Conservation (phyloP, 2,113 vertebrate genomes). For the Stegastes partitus region DNA sequence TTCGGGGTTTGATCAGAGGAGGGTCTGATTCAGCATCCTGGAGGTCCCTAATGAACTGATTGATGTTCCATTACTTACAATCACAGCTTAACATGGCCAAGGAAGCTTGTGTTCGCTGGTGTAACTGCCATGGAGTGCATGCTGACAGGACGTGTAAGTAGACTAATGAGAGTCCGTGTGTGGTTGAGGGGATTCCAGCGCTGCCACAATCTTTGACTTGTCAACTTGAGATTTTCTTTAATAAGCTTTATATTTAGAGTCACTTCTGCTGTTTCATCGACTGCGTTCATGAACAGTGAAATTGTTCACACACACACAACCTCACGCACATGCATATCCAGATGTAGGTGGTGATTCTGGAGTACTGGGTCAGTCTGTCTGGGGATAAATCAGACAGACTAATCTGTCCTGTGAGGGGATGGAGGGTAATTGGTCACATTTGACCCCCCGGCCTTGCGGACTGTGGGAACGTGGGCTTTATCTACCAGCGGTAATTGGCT, state of each 20-base stretch:
- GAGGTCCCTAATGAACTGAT: slow-evolving; percentile 68
- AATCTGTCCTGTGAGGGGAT: slow-evolving; percentile 79
- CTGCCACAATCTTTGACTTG: not conserved
- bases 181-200: slow-evolving; percentile 2
- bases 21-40: slow-evolving; percentile 66
- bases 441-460: slow-evolving; percentile 78
- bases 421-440: slow-evolving; percentile 84
- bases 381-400: slow-evolving; percentile 78
- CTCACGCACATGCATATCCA: slow-evolving; percentile 47
- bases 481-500: slow-evolving; percentile 84
- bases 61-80: slow-evolving; percentile 73
- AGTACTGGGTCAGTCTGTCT: slow-evolving; percentile 74
- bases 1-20: slow-evolving; percentile 65
- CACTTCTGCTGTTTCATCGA: not conserved
- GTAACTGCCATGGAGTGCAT: slow-evolving; percentile 29
- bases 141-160: slow-evolving; percentile 42
- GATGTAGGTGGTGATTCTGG: slow-evolving; percentile 67
- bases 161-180: slow-evolving; percentile 47
- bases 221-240: not conserved
- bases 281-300: slow-evolving; percentile 8
- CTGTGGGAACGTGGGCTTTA: slow-evolving; percentile 85
- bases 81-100: slow-evolving; percentile 63
- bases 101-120: slow-evolving; percentile 44
- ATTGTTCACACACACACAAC: slow-evolving; percentile 15
- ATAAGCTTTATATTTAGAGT: not conserved